Conservation (phyloP, 2,888 invertebrate genomes). For the Trisateles emortualis region DNA sequence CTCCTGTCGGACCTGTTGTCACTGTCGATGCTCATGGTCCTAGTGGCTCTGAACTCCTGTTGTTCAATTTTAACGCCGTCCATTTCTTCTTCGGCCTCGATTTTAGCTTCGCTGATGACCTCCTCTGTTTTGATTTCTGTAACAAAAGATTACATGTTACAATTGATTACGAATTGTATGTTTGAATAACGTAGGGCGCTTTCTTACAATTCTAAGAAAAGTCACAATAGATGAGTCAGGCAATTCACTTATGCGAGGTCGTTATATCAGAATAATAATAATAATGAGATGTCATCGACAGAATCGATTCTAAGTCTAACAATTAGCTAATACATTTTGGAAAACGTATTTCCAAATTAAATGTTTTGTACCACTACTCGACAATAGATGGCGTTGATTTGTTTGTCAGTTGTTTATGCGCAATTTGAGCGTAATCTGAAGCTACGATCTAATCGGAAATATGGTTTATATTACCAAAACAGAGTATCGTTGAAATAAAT, state of each 20-base stretch:
- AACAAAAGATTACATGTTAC: conserved; percentile 79
- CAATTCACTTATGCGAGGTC: conserved; percentile 68
- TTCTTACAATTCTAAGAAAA: conserved; percentile 84
- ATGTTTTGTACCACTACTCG: conserved; percentile 49
- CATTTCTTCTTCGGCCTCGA: conserved; percentile 71
- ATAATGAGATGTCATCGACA: conserved; percentile 68
- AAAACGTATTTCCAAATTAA: conserved; percentile 20
- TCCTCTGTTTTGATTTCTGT: conserved; percentile 85
- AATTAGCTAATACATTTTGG: conserved; percentile 76
- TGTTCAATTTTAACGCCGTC: conserved; percentile 69
- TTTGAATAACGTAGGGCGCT: conserved; percentile 79
- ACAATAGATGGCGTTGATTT: conserved; percentile 60
- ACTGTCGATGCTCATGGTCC: conserved; percentile 83
- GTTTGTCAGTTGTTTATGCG: conserved; percentile 9
- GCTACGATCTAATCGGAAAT: conserved; percentile 12
- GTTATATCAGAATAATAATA: conserved; percentile 71
- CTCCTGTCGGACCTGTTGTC: conserved; percentile 87
- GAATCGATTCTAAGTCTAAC: conserved; percentile 57
- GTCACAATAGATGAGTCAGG: conserved; percentile 83
- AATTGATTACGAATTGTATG: conserved; percentile 72
- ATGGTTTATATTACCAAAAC: conserved; percentile 17
- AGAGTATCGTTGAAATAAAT: conserved; percentile 16
- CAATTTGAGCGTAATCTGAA: conserved; percentile 8
- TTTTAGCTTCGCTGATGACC: conserved; percentile 80
- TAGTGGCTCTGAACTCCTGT: conserved; percentile 66